phyloP scores from a whole-genome alignment of 2,113 vertebrate species.

The Chloroceryle aenea region DNA sequence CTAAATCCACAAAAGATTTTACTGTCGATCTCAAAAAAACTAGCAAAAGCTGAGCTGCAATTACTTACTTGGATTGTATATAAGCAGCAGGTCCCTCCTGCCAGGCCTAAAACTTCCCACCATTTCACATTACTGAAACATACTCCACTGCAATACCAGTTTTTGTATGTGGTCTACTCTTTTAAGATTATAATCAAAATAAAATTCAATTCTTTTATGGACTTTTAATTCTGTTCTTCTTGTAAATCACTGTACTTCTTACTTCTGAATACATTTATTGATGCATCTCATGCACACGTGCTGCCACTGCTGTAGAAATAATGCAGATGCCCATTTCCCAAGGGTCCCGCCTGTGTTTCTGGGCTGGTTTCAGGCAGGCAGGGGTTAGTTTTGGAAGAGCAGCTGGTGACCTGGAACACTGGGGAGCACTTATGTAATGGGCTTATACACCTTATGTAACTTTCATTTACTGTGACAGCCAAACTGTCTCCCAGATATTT shows the following conservation, averaged over 20 bases:
- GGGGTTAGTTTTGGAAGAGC: not conserved
- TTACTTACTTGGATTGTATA: not conserved
- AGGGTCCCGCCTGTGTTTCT: not conserved
- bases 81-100: not conserved
- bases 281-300: not conserved
- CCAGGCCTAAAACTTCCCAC: not conserved
- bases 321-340: not conserved
- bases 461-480: not conserved
- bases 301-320: not conserved
- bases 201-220: not conserved
- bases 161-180: not conserved
- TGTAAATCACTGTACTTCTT: not conserved
- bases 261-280: not conserved
- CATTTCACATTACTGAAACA: not conserved
- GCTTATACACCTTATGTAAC: conserved; percentile 45
- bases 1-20: not conserved
- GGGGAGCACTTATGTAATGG: conserved; percentile 28
- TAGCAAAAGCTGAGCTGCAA: not conserved
- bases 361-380: not conserved
- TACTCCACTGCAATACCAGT: not conserved
- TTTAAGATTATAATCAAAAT: not conserved
- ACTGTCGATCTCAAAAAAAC: not conserved
- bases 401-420: not conserved
- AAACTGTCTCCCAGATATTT: not conserved
- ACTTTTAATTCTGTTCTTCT: not conserved